Conservation (phyloP, 1,140 invertebrate genomes). For the Tetramorium simillimum region DNA sequence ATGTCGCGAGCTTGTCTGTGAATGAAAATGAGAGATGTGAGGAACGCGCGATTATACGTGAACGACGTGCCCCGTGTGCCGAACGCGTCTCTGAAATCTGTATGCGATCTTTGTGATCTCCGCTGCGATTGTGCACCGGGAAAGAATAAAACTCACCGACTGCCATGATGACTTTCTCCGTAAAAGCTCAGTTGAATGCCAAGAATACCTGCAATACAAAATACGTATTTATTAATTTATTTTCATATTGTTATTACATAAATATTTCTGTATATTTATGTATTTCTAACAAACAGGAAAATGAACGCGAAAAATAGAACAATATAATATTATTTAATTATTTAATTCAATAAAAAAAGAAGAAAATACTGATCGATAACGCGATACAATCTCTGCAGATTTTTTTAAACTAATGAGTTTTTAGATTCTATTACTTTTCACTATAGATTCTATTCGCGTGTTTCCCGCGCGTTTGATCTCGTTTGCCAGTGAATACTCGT, state of each 20-base stretch:
- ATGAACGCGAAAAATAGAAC: not conserved
- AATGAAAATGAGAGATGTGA: conserved; percentile 26
- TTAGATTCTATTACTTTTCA: not conserved
- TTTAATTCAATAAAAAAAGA: not conserved
- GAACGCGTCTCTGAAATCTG: conserved; percentile 69
- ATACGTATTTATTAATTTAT: conserved; percentile 36
- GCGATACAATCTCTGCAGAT: not conserved
- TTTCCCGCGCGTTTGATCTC: not conserved
- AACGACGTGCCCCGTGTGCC: conserved; percentile 74
- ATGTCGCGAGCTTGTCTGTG: not conserved
- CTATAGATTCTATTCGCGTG: not conserved
- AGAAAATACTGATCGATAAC: not conserved
- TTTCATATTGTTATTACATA: not conserved
- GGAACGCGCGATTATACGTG: conserved; percentile 77
- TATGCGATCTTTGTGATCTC: conserved; percentile 74
- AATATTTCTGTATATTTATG: not conserved
- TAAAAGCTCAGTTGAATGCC: conserved; percentile 39
- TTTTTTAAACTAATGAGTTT: not conserved
- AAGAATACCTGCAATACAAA: conserved; percentile 72
- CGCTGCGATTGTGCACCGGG: conserved; percentile 46
- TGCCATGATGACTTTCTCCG: conserved; percentile 77
- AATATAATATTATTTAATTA: not conserved
- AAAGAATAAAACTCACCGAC: conserved; percentile 79
- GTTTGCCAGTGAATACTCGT: not conserved
- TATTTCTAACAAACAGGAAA: not conserved